Base-by-base conservation (phyloP, 2,113 vertebrate species). In the Castor canadensis region DNA sequence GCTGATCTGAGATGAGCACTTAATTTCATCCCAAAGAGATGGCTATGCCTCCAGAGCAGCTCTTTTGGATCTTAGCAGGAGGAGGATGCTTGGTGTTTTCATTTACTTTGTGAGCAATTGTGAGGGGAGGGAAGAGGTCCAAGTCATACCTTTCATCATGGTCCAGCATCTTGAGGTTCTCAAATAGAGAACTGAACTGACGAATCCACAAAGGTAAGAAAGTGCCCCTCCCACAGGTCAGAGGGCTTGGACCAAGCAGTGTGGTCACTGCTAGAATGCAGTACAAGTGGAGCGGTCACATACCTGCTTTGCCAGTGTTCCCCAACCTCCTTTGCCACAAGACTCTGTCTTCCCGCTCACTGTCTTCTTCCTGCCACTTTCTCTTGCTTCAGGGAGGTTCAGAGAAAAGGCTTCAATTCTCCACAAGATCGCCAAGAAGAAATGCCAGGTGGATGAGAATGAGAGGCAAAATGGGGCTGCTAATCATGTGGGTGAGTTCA, bases 401-500 rank as follows among this genome's bases (percentile, higher is more conserved):
- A 99, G 99, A 95, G 99, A 99, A 98, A 99, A 99, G 96, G 99
- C 99, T 1, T 99, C 99, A 89, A 99, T 99, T 97, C 99, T 99
- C 85, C 99, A 99, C 97, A 99, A 99, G 98, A 99, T 99, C 1
- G 99, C 99, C 92, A 99, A 99, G 98, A 99, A 99, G 99, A 99
- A 99, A 98, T 99, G 99, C 97, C 99, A 99, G 93, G 99, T 99
- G 92, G 99, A 99, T 94, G 99, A 99, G 96, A 98, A 99, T 9
- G 99, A 99, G 97, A 99, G 99, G 94, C 99, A 99, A 91, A 99
- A 99, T 32, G 99, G 99, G 86, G 99, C 99, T 20, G 98, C 99
- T 83, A 99, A 99, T 95, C 99, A 98, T 1, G 95, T 98, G 95
- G 99, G 99, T 99, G 97, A 98, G 98, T 98, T 7, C 40, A 66